phyloP scores from a whole-genome alignment of 2,113 vertebrate genomes.

The Corapipo altera region DNA sequence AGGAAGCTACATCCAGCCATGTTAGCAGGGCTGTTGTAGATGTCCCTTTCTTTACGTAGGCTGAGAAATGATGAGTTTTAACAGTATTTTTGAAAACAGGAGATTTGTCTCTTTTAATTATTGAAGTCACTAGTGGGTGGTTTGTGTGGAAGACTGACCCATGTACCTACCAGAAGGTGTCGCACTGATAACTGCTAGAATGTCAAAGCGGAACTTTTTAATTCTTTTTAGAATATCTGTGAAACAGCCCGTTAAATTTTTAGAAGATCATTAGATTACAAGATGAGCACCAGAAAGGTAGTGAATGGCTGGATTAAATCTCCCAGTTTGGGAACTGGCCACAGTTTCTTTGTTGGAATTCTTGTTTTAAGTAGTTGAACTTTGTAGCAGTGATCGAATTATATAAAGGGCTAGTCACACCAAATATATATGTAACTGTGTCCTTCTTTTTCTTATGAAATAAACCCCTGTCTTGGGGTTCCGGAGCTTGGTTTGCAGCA shows the following conservation, averaged over 20 bases:
- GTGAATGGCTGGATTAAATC: not conserved
- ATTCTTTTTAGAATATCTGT: not conserved
- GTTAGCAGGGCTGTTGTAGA: not conserved
- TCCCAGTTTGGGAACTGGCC: not conserved
- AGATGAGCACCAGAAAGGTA: not conserved
- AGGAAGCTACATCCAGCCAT: rapidly evolving
- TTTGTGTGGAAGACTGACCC: not conserved
- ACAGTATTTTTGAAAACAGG: not conserved
- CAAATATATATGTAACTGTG: not conserved
- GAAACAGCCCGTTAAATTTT: not conserved
- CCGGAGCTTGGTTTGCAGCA: not conserved
- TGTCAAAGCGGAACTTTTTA: not conserved
- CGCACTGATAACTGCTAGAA: not conserved
- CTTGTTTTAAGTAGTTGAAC: not conserved
- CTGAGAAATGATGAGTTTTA: not conserved
- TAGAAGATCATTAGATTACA: not conserved
- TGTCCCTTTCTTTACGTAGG: not conserved
- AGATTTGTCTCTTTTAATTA: not conserved
- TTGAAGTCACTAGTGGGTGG: not conserved
- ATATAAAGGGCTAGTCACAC: not conserved
- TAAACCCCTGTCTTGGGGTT: not conserved
- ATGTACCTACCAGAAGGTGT: not conserved
- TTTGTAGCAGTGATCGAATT: not conserved
- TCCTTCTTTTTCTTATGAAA: not conserved
- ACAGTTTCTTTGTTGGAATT: not conserved